These are phyloP conservation scores for Drosophila koepferae DNA, from an alignment of 2,888 invertebrate species.

Conservation along the genomic window DNA sequence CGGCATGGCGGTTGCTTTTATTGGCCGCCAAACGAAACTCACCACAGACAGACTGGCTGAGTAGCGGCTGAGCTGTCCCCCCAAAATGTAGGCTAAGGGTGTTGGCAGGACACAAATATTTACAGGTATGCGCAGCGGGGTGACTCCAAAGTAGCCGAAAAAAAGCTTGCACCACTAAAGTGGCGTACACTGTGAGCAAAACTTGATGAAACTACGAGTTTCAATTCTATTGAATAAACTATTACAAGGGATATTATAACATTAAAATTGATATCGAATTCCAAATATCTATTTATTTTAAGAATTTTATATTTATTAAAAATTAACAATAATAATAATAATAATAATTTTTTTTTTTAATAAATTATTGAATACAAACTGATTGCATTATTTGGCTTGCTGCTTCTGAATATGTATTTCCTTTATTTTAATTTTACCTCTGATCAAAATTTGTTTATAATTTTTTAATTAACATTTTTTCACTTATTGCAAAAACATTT, in stretches of 20 bases:
- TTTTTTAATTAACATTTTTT: neutral
- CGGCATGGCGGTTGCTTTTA: constrained; percentile 64
- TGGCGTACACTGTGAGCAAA: constrained; percentile 7
- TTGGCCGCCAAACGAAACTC: constrained; percentile 70
- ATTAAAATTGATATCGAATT: too few relatives aligned
- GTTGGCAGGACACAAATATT: constrained; percentile 67
- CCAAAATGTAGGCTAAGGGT: constrained; percentile 18
- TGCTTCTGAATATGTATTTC: neutral
- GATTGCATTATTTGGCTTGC: too few relatives aligned
- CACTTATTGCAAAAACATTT: neutral
- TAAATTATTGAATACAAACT: too few relatives aligned
- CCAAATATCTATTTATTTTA: too few relatives aligned
- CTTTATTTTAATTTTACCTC: neutral
- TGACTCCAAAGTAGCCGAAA: constrained; percentile 12
- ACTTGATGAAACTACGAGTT: neutral
- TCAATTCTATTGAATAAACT: neutral
- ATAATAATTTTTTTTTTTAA: neutral
- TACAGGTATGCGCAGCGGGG: constrained; percentile 63
- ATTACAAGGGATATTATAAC: too few relatives aligned
- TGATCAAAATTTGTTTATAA: neutral
- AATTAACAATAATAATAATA: too few relatives aligned
- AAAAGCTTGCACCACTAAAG: constrained; percentile 39
- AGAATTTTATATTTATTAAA: too few relatives aligned
- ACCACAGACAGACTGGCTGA: constrained; percentile 69
- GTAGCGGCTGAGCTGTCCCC: constrained; percentile 30